Conservation (phyloP, 1,140 invertebrate species). For the Brachionus calyciflorus region DNA sequence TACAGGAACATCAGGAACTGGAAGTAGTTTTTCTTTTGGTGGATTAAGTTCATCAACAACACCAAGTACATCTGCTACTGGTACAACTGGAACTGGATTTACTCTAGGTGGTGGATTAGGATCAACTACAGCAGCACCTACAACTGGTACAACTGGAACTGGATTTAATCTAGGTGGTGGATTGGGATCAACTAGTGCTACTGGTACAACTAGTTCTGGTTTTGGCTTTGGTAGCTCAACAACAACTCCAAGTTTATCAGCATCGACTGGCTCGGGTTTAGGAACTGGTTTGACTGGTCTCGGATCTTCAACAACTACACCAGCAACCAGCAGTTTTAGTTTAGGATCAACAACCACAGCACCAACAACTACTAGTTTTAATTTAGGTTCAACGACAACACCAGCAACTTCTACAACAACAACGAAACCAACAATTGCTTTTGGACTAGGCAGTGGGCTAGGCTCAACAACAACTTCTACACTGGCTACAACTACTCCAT, state of each 20-base stretch:
- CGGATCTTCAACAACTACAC: background rate
- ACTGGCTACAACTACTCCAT: background rate
- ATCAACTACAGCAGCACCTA: too few relatives aligned
- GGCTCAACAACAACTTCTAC: slow-evolving; percentile 2
- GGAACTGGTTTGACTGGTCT: too few relatives aligned
- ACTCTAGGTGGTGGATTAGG: too few relatives aligned
- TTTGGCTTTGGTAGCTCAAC: background rate
- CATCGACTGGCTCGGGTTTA: background rate
- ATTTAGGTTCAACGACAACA: background rate
- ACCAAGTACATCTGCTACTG: too few relatives aligned
- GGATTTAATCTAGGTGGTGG: background rate
- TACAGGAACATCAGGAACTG: too few relatives aligned
- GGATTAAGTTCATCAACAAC: too few relatives aligned
- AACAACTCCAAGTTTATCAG: background rate
- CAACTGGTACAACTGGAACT: background rate
- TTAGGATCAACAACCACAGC: background rate
- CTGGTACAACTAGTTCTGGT: background rate
- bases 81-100: too few relatives aligned
- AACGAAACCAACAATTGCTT: background rate
- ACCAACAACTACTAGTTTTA: background rate
- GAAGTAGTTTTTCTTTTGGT: too few relatives aligned
- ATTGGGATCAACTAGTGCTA: background rate
- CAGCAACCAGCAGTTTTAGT: background rate
- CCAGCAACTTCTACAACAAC: background rate
- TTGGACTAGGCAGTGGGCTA: background rate